Evolutionary conservation across 2,888 invertebrate genomes (phyloP), one percentile per base, ranked within the genome.

Genomic region (Hyposoter didymator): DNA sequence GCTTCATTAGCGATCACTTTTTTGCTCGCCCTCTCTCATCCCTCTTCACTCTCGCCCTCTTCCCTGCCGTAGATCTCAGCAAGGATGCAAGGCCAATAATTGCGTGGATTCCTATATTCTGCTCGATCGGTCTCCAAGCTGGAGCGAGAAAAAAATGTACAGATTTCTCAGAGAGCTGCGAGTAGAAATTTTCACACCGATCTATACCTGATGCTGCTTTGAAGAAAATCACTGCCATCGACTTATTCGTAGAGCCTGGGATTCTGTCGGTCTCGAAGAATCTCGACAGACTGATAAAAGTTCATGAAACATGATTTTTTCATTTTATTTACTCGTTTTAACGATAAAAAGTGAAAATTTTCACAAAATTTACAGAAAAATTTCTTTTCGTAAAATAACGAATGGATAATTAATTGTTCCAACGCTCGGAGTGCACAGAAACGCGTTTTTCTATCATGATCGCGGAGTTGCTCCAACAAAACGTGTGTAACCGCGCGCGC

Each of bases 1-100:
- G 92, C 89, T 92, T 92, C 91, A 92, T 92, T 92, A 91, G 89
- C 90, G 89, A 90, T 90, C 76, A 59, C 70, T 84, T 84, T 87
- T 86, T 85, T 73, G 43, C 74, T 39, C 73, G 73, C 62, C 67
- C 43, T 47, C 73, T 32, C 28, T 8, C 52, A 28, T 28, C 28
- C 28, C 1, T 28, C 1, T 28, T 55, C 28, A 19, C 39, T 75
- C 47, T 47, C 62, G 52, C 17, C n/a, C 66, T 28, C 19, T 39
- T 45, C 67, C 62, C 59, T 74, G 74, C 69, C 49, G 49, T 74
- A 49, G 73, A 78, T 35, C 76, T 35, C 67, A 69, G 35, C 55
- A 49, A 64, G 28, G 78, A 82, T 84, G 81, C 82, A 79, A 82
- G 82, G 85, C 47, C 79, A 85, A 85, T 72, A 39, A 39, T 39